Evolutionary conservation across 2,888 invertebrate genomes (phyloP).

Genomic region (Drosophila longiperda): DNA sequence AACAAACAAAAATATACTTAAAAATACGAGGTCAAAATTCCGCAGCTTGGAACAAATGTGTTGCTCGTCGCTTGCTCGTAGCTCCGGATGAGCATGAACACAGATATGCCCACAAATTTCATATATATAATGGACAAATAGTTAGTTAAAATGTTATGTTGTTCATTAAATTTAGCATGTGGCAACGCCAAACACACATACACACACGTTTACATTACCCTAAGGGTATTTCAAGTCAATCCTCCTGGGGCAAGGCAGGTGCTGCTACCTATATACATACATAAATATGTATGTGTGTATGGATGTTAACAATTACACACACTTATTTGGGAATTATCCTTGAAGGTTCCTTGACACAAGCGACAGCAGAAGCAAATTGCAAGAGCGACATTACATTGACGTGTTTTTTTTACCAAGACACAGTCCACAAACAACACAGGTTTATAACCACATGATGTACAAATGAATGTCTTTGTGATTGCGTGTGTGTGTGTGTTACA

Average conservation of each 20-base stretch:
- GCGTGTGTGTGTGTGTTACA: constrained; percentile 4
- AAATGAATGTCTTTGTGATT: constrained; percentile 2
- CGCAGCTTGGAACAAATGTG: constrained; percentile 11
- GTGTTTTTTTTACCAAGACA: constrained; percentile 31
- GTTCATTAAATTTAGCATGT: constrained; percentile 53
- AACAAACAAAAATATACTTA: constrained; percentile 12
- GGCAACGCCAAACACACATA: constrained; percentile 37
- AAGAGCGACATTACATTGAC: constrained; percentile 36
- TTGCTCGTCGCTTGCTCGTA: constrained; percentile 6
- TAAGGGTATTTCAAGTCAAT: constrained; percentile 21
- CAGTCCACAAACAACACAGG: constrained; percentile 21
- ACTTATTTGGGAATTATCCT: constrained; percentile 66
- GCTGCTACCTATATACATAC: constrained; percentile 12
- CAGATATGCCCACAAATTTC: constrained; percentile 33
- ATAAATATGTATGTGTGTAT: neutral
- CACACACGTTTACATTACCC: constrained; percentile 11
- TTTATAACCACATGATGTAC: constrained; percentile 9
- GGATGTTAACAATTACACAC: constrained; percentile 14
- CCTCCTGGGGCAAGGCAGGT: constrained; percentile 37
- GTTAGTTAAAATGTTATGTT: constrained; percentile 7
- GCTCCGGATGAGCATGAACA: constrained; percentile 43
- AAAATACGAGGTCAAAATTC: constrained; percentile 46
- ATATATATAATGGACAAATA: constrained; percentile 7
- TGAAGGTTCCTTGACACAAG: constrained; percentile 82
- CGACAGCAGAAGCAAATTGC: constrained; percentile 40